Base-by-base conservation (phyloP, 1,140 invertebrate species). In the Archegozetes longisetosus region DNA sequence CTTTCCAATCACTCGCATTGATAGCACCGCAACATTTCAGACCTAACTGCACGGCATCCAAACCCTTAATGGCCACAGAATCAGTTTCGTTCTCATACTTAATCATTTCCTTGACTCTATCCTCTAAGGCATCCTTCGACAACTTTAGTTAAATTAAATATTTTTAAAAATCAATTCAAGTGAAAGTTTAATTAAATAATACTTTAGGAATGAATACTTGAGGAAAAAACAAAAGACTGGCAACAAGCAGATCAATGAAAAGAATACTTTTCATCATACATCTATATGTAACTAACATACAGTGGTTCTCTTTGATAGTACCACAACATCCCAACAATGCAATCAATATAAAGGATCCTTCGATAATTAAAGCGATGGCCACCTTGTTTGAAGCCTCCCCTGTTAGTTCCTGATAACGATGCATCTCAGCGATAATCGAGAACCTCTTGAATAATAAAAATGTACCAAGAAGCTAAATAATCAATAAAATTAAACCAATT, bases 301-400 rank as follows among this genome's bases (percentile, higher is more conserved):
- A 84, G 65, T 82, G 78, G 56, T 82, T 87, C 70, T 88, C 85
- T 69, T 83, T 79, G 67, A 88, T 78, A 9, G 87, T 85, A 40
- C 87, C 87, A 69, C 87, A 87, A 68, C 87, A 90, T 32, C 87
- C 87, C 40, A 89, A 71, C 73, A 89, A 88, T 57, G 84, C 85
- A 62, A 89, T 77, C 55, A 88, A 87, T 66, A 88, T 82, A 63
- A 86, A 76, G 24, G 80, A 79, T 51, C 87, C 86, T 55, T 82
- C 79, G n/a, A 78, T 78, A 61, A 90, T 85, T 46, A 89, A 73
- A 46, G 86, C 71, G 47, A 64, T 58, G 1, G 67, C 61, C 12
- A 65, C 58, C 17, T n/a, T 50, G 49, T 59, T 53, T 12, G 28
- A 40, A 24, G 20, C 6, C 28, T 54, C 53, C n/a, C 2, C 2